These are phyloP conservation scores for Conus canariensis DNA, from an alignment of 2,888 invertebrate genomes.

Conservation along the genomic window DNA sequence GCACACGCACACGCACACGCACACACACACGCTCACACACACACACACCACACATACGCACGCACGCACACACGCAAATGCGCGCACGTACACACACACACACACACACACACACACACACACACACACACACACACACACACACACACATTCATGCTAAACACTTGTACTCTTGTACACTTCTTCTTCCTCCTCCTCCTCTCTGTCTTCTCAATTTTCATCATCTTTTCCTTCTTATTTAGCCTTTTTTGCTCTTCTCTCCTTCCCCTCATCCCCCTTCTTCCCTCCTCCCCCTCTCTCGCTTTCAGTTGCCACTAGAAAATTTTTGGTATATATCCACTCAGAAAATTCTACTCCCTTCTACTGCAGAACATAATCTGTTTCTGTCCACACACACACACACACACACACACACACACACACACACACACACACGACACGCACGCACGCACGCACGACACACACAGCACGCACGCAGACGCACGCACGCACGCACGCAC, in stretches of 20 bases:
- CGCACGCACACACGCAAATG: neutral
- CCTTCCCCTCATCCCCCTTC: neutral
- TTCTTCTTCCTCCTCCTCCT: too few species aligned
- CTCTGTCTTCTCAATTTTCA: too few species aligned
- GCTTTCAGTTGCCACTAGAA: neutral
- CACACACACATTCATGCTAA: neutral
- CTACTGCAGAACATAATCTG: too few species aligned
- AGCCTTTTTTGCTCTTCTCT: too few species aligned
- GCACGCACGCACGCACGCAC: neutral
- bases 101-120: neutral
- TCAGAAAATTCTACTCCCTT: too few species aligned
- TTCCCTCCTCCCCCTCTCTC: neutral
- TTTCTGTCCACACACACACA: neutral
- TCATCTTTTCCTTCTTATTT: too few species aligned
- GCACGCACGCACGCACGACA: neutral
- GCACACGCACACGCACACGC: neutral
- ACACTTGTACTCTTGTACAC: neutral
- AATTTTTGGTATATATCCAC: too few species aligned
- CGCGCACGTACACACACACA: neutral
- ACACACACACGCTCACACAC: neutral
- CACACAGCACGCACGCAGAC: neutral
- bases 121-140: constrained; percentile 10
- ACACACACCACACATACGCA: neutral
- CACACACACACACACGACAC: neutral
- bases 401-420: neutral